Evolutionary conservation across 2,113 vertebrate genomes (phyloP), one percentile per base, ranked within the genome.

Genomic region (Dolichotis patagonum): DNA sequence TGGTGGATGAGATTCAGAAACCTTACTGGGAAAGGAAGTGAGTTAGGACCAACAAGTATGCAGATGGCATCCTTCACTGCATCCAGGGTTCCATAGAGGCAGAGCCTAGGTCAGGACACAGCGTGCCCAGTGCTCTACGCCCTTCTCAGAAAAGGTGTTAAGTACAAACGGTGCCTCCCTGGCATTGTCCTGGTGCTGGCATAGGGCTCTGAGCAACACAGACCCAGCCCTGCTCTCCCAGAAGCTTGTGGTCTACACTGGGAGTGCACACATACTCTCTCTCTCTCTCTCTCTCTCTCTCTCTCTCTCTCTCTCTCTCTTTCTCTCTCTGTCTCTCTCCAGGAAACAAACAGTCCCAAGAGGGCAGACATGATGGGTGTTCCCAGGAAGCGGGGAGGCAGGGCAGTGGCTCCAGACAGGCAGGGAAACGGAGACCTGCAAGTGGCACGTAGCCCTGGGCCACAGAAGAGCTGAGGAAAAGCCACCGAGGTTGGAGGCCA

Each of bases 1-100:
- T 90, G 67, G 28, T 94, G 86, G 41, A 94, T 28, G 43, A 89
- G 43, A 35, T 84, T 90, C 86, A 94, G 67, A 71, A 94, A 94
- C 67, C 38, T 94, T 13, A 4, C 93, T 94, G 46, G 54, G 35
- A 90, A 26, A 83, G 6, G 9, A 75, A 58, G 10, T 7, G 20
- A 32, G 30, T 90, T 5, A 90, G 87, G 24, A 56, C 41, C 12
- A 1, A 41, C 0, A 0, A 1, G 6, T 56, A 24, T 35, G 19
- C 17, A 17, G 26, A 16, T 35, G 26, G 14, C 30, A 11, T 41
- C 35, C 46, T 56, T 62, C n/a, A 38, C 67, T 60, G n/a, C 43
- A 38, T 24, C 54, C 78, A 7, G 17, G 1, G 4, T 56, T 43
- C 26, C 49, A 52, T 35, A 43, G 41, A 60, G 41, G 52, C 24